Percentiles rank a stretch among this genome's conserved stretches.
Conservation (phyloP, 2,113 vertebrate genomes). For the Hemicordylus capensis region DNA sequence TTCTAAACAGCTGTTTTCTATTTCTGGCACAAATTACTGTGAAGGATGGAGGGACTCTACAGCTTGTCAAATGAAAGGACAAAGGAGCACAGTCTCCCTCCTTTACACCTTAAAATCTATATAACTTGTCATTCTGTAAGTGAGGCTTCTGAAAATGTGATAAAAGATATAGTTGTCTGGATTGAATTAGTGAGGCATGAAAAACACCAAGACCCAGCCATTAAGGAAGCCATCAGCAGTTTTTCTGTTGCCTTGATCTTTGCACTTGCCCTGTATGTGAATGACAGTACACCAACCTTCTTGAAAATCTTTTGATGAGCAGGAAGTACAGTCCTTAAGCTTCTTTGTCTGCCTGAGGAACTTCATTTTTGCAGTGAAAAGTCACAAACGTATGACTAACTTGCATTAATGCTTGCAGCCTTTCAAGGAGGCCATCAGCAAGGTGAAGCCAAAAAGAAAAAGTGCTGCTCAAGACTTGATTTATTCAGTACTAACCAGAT, state of each 20-base stretch:
- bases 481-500: background rate
- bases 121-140: constrained; percentile 8
- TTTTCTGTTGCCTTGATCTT: constrained; percentile 20
- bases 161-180: constrained; percentile 35
- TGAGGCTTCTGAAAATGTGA: constrained; percentile 23
- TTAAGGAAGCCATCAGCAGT: constrained; percentile 11
- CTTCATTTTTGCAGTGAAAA: background rate
- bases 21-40: background rate
- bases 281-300: background rate
- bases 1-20: background rate
- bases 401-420: background rate
- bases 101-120: background rate
- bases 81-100: background rate
- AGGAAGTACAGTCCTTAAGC: background rate
- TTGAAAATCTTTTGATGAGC: constrained; percentile 33
- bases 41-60: background rate
- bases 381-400: background rate
- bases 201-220: constrained; percentile 28
- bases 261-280: constrained; percentile 13
- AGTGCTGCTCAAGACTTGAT: background rate
- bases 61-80: background rate
- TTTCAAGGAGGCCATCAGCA: background rate
- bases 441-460: background rate
- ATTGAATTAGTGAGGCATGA: constrained; percentile 44
- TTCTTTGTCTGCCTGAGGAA: background rate